Evolutionary conservation across 2,797 vertebrate species (phyloP), one percentile per base, ranked within the genome.

Genomic region (Lepidocolaptes lacrymiger): DNA sequence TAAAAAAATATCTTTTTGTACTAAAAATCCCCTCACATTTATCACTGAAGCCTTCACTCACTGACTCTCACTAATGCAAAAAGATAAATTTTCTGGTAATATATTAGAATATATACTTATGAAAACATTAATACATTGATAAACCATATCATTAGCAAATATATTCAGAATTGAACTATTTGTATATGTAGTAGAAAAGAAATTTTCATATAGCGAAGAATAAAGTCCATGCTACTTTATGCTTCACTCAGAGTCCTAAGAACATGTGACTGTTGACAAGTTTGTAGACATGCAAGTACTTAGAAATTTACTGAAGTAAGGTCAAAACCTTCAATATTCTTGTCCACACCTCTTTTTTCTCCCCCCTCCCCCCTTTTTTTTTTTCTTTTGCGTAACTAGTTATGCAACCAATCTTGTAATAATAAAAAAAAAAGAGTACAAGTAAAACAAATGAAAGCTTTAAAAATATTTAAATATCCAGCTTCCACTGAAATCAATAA

Each of bases 281-380:
- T 79, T 79, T 21, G 51, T n/a, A 90, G 21, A n/a, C 21, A 34
- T 63, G 17, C 3, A 91, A 51, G 62, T 39, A 26, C 13, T 54
- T 64, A 39, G 20, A 37, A 74, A 44, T 9, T 36, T 43, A 52
- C 5, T 75, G 44, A 86, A 66, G 10, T 15, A 63, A 16, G 7
- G n/a, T 61, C 21, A 87, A 87, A 89, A 43, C 5, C 19, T 56
- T 55, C 0, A 14, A 19, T 78, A 4, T 2, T 34, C 12, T 41
- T 24, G 0, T 62, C 79, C 3, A 14, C 37, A 26, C 2, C 1
- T 68, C 7, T 12, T 64, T 7, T 52, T 10, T 0, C 1, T 20
- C 3, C 11, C 12, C 22, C 22, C 46, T 13, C 22, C 13, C 17
- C 19, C 4, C 18, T 20, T 32, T 18, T 28, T 26, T 10, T 21